Evolutionary conservation across 2,113 vertebrate genomes (phyloP), one percentile per base, ranked within the genome.

Genomic region (Saimiri boliviensis): DNA sequence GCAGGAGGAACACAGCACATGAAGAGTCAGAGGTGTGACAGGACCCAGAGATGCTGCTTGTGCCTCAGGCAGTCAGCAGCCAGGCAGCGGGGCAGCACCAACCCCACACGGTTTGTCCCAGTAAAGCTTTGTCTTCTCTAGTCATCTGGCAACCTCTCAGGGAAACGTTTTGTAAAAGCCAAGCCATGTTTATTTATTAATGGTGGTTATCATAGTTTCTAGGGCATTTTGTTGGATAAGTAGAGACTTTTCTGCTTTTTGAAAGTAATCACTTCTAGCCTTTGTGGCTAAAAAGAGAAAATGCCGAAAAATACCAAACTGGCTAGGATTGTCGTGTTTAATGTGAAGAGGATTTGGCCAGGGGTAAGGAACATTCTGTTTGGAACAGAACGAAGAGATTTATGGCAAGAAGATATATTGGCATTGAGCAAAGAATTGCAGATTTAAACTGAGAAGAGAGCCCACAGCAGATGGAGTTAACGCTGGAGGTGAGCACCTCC

Each of bases 41-140:
- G 60, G 60, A 63, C 6, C 11, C 12, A 6, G 27, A 63, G 27
- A 30, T 12, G 27, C 60, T 63, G 60, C 60, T 63, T 30, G 60
- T 32, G 60, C 60, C 60, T 30, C 60, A 32, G 60, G 60, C 49
- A 9, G 10, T 27, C 37, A n/a, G 45, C 0, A 9, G 0, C 9
- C 11, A 4, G 3, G 54, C 37, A 21, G 54, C n/a, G 2, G 35
- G 19, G 0, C 21, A 10, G 19, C 19, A 3, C n/a, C 35, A 71
- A 9, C 3, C 30, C 20, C 19, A 3, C 25, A 11, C 2, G 12
- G n/a, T 5, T 8, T 19, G 81, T 23, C 1, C 11, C 23, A 9
- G 91, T 32, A 49, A 40, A 60, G 35, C 45, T 71, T 37, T 3
- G 3, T 20, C 35, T 60, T 82, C 6, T 14, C 16, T 30, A 40